Base-by-base conservation (phyloP, 2,888 invertebrate species). In the Cremastobaeus sp. region DNA sequence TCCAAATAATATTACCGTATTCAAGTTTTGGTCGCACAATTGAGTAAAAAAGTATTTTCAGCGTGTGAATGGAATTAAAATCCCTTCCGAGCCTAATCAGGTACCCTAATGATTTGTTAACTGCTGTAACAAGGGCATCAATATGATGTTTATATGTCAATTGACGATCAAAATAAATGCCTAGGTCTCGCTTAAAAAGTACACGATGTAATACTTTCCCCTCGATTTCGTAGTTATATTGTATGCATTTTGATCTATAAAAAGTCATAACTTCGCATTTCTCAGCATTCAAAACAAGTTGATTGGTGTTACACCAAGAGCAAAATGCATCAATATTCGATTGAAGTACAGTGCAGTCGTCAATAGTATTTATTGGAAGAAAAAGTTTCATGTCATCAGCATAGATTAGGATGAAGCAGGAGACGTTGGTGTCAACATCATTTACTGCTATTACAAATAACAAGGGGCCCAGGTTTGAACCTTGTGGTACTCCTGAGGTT, bases 21-120 rank as follows among this genome's bases (percentile, higher is more conserved):
- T 57, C 57, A 1, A 57, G 9, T 43, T 57, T 45, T 25, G 25
- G n/a, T n/a, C n/a, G n/a, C n/a, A n/a, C n/a, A n/a, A n/a, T n/a
- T n/a, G n/a, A n/a, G n/a, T n/a, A n/a, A n/a, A n/a, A n/a, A n/a
- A n/a, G n/a, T n/a, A n/a, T n/a, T n/a, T n/a, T n/a, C n/a, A n/a
- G n/a, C n/a, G n/a, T n/a, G n/a, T n/a, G n/a, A n/a, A n/a, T n/a
- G n/a, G n/a, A n/a, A n/a, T n/a, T n/a, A n/a, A n/a, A n/a, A n/a
- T n/a, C n/a, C n/a, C n/a, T n/a, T n/a, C n/a, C n/a, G n/a, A n/a
- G n/a, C n/a, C n/a, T n/a, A n/a, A n/a, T n/a, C n/a, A n/a, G n/a
- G n/a, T n/a, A n/a, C n/a, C n/a, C n/a, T n/a, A n/a, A n/a, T n/a
- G n/a, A n/a, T n/a, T n/a, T n/a, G n/a, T n/a, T n/a, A n/a, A n/a